Evolutionary conservation across 2,888 invertebrate species (phyloP), one percentile per base, ranked within the genome.

Genomic region (Hirtodrosophila alboralis): DNA sequence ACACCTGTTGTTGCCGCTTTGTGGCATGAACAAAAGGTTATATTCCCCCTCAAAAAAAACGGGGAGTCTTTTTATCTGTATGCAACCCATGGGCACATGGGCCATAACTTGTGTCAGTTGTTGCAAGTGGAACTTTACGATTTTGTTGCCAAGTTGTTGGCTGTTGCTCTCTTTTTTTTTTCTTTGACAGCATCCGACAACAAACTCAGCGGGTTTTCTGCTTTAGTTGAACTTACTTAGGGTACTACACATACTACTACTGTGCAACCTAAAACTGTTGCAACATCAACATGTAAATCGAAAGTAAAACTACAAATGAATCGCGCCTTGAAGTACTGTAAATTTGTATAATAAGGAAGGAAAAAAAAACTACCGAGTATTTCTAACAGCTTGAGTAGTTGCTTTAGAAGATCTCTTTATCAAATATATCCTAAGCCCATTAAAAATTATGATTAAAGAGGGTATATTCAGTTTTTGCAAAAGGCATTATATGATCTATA

Each of bases 121-220:
- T 69, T 41, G 45, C 69, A 37, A 68, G 48, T 44, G 58, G 52
- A 68, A 68, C 69, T 68, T 68, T 68, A 68, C 69, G 68, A 69
- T 48, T 30, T 62, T 68, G 62, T 66, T 66, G 49, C 36, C 60
- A 66, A 61, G 54, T 45, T 36, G 65, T 40, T 14, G 28, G 18
- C 44, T 23, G 33, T 26, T n/a, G n/a, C n/a, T n/a, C n/a, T n/a
- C n/a, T n/a, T n/a, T n/a, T n/a, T n/a, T n/a, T n/a, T n/a, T n/a
- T n/a, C n/a, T n/a, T 77, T 74, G 76, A 76, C 76, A 77, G 76
- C 76, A 77, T 77, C 81, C 76, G 76, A 77, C 76, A 80, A 68
- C 66, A 44, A 56, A 52, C 65, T 38, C 68, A 69, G 70, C 70
- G 65, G 60, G 68, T 16, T 37, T 21, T 23, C 16, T 31, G 30